These are phyloP conservation scores for Lampris incognitus DNA, from an alignment of 2,113 vertebrate genomes.

Conservation along the genomic window DNA sequence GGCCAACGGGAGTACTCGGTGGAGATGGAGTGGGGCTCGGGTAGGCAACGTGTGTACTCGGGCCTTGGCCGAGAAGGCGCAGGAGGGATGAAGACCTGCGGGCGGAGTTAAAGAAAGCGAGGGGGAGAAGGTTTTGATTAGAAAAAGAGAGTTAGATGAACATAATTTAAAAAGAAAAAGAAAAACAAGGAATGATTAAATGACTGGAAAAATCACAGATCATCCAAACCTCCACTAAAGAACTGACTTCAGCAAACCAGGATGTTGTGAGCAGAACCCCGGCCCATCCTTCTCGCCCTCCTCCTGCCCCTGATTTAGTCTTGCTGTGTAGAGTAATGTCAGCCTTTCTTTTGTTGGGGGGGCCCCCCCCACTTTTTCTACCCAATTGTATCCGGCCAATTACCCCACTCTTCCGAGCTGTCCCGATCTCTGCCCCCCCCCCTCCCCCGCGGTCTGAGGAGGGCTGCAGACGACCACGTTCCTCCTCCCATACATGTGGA, in stretches of 20 bases:
- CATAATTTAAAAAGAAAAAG: constrained; percentile 37
- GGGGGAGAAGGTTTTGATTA: too few species aligned
- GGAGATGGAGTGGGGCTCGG: constrained; percentile 29
- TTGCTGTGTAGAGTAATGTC: constrained; percentile 56
- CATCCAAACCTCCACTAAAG: constrained; percentile 33
- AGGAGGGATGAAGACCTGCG: constrained; percentile 4
- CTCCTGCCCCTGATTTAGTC: constrained; percentile 58
- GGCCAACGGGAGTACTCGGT: constrained; percentile 27
- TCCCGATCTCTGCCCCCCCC: too few species aligned
- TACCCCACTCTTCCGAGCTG: too few species aligned
- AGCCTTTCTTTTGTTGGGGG: neutral
- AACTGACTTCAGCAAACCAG: neutral
- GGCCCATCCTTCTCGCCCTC: constrained; percentile 44
- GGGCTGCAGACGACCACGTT: too few species aligned
- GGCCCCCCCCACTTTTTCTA: too few species aligned
- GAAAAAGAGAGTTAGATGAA: constrained; percentile 8
- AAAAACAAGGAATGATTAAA: constrained; percentile 16
- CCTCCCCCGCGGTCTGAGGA: too few species aligned
- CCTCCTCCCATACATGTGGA: too few species aligned
- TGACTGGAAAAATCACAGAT: constrained; percentile 31
- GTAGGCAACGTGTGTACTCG: constrained; percentile 36
- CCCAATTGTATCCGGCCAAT: too few species aligned
- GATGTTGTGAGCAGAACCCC: constrained; percentile 13
- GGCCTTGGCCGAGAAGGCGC: constrained; percentile 63
- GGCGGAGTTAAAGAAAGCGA: neutral